phyloP scores from a whole-genome alignment of 2,888 invertebrate species.

The Smittia sp. region DNA sequence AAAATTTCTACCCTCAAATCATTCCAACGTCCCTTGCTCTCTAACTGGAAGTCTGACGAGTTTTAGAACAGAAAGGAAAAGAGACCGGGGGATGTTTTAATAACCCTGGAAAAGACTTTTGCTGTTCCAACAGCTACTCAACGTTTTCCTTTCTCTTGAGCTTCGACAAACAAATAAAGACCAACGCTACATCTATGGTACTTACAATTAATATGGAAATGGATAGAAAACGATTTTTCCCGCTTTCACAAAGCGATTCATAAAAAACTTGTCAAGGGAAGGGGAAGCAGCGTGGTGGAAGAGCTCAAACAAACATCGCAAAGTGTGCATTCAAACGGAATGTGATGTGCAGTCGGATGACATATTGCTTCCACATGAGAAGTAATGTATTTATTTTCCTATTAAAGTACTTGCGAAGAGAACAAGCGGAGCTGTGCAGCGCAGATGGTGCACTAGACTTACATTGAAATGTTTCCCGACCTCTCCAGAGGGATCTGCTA shows the following conservation, averaged over 20 bases:
- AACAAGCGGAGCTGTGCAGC: not conserved
- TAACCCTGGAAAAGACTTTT: not conserved
- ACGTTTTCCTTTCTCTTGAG: not conserved
- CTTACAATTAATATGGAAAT: not conserved
- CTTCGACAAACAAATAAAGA: not conserved
- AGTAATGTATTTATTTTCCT: conserved; percentile 25
- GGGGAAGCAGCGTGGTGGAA: not conserved
- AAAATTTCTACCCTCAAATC: not conserved
- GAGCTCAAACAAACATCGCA: not conserved
- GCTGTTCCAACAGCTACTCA: not conserved
- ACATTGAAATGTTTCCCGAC: too few species aligned
- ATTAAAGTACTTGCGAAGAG: conserved; percentile 3
- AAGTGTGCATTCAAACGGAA: conserved; percentile 6
- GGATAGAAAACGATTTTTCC: not conserved
- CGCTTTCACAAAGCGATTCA: not conserved
- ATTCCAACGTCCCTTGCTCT: not conserved
- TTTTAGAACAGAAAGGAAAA: conserved; percentile 6
- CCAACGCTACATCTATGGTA: not conserved
- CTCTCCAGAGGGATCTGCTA: too few species aligned
- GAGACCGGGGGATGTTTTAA: not conserved
- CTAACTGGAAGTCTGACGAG: not conserved
- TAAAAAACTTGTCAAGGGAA: not conserved
- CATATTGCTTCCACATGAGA: conserved; percentile 28
- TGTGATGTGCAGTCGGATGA: not conserved
- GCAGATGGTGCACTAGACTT: conserved; percentile 1